These are phyloP conservation scores for Serrognathus titanus DNA, from an alignment of 2,888 invertebrate genomes.

Conservation along the genomic window DNA sequence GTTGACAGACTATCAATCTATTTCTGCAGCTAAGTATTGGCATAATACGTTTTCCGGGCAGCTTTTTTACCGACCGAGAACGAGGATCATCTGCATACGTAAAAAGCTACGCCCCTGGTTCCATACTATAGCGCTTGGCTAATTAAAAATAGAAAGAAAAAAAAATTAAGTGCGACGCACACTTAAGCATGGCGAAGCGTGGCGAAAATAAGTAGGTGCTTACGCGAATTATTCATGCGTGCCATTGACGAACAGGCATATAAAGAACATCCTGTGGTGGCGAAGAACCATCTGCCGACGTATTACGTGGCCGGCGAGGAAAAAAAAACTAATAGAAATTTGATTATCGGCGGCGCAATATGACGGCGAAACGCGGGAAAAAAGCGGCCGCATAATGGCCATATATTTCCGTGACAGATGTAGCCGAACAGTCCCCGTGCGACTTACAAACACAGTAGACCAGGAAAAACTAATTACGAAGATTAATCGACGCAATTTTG, in stretches of 20 bases:
- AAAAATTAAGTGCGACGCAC: no score
- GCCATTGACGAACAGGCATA: no score
- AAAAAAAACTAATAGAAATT: neutral
- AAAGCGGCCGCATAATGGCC: constrained; percentile 12
- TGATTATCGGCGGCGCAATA: constrained; percentile 7
- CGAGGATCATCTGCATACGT: constrained; percentile 20
- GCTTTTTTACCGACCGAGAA: constrained; percentile 28
- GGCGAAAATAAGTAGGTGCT: no score
- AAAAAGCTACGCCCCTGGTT: constrained; percentile 4
- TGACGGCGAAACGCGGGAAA: neutral
- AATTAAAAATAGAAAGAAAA: no score
- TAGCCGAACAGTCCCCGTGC: constrained; percentile 42
- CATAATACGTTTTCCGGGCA: constrained; percentile 39
- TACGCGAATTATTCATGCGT: no score
- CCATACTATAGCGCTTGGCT: no score
- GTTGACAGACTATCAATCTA: constrained; percentile 43
- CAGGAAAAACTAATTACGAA: constrained; percentile 44
- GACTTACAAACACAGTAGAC: constrained; percentile 42
- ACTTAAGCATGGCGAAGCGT: no score
- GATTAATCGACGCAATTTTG: constrained; percentile 17
- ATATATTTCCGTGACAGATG: constrained; percentile 44
- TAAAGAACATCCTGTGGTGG: no score
- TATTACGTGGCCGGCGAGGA: no score
- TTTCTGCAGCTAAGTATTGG: constrained; percentile 33
- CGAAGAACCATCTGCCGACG: no score